phyloP scores from a whole-genome alignment of 2,888 invertebrate genomes.

The Tachina fera region DNA sequence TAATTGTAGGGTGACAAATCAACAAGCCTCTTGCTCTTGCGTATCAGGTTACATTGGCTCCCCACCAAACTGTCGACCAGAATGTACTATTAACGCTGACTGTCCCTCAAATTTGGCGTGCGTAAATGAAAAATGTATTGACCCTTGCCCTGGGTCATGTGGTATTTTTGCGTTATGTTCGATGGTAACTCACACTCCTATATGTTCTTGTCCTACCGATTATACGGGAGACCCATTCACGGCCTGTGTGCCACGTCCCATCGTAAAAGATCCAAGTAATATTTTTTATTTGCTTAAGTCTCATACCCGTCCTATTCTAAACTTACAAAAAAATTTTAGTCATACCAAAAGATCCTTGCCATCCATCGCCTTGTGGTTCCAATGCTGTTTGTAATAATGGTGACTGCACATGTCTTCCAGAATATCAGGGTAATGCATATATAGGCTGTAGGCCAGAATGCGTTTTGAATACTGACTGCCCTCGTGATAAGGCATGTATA shows the following conservation, averaged over 20 bases:
- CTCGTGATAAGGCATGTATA: conserved; percentile 88
- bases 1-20: conserved; percentile 85
- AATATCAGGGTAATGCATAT: conserved; percentile 86
- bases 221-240: conserved; percentile 87
- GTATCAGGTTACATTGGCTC: conserved; percentile 85
- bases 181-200: conserved; percentile 86
- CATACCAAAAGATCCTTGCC: conserved; percentile 84
- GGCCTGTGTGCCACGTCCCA: conserved; percentile 83
- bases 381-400: conserved; percentile 89
- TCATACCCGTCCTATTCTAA: background rate
- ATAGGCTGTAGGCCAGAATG: conserved; percentile 92
- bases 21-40: conserved; percentile 86
- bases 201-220: conserved; percentile 85
- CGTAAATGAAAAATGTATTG: conserved; percentile 86
- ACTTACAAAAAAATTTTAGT: conserved; percentile 60
- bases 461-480: conserved; percentile 90
- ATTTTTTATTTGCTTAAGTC: background rate
- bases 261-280: conserved; percentile 71
- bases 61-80: conserved; percentile 88
- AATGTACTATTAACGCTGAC: conserved; percentile 87
- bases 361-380: conserved; percentile 90
- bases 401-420: conserved; percentile 87
- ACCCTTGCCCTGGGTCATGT: conserved; percentile 89
- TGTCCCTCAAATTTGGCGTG: conserved; percentile 87
- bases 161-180: conserved; percentile 85